Evolutionary conservation across 2,113 vertebrate species (phyloP).

Genomic region (Apus apus): DNA sequence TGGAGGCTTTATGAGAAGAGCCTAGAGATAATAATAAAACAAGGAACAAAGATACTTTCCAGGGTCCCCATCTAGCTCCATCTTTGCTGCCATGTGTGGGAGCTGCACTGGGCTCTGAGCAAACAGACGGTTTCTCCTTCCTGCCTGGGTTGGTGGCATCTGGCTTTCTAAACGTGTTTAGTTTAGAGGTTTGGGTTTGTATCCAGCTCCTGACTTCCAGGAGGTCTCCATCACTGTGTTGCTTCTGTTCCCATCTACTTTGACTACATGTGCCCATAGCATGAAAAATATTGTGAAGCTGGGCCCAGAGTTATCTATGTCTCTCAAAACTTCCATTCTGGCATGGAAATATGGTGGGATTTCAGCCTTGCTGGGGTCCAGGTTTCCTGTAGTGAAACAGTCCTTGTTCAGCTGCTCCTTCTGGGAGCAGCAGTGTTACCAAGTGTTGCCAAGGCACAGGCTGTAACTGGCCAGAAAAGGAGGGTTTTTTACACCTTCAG

Average conservation of each 20-base stretch:
- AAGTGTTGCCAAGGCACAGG: neutral
- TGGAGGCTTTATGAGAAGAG: neutral
- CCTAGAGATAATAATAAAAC: neutral
- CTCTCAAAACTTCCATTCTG: neutral
- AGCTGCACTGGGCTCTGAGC: neutral
- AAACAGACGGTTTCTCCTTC: slow-evolving; percentile 21
- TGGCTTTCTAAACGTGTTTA: slow-evolving; percentile 21
- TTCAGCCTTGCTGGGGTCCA: neutral
- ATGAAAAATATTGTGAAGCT: neutral
- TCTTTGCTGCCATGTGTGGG: neutral
- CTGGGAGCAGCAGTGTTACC: neutral
- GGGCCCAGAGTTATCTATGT: neutral
- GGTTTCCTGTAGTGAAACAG: neutral
- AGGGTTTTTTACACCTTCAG: neutral
- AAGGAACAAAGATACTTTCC: neutral
- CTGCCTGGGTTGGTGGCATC: slow-evolving; percentile 10
- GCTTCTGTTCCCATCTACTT: neutral
- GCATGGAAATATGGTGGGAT: neutral
- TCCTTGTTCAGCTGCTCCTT: neutral
- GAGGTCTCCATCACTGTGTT: neutral
- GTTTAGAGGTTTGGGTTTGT: slow-evolving; percentile 2
- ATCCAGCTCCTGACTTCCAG: slow-evolving; percentile 42
- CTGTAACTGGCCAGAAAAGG: neutral
- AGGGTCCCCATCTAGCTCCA: neutral
- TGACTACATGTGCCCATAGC: neutral